A percentile compares a stretch with the other conserved stretches of the same genome.
These are phyloP conservation scores for Pseudopleuronectes americanus DNA, from an alignment of 2,797 vertebrate species.

Conservation along the genomic window DNA sequence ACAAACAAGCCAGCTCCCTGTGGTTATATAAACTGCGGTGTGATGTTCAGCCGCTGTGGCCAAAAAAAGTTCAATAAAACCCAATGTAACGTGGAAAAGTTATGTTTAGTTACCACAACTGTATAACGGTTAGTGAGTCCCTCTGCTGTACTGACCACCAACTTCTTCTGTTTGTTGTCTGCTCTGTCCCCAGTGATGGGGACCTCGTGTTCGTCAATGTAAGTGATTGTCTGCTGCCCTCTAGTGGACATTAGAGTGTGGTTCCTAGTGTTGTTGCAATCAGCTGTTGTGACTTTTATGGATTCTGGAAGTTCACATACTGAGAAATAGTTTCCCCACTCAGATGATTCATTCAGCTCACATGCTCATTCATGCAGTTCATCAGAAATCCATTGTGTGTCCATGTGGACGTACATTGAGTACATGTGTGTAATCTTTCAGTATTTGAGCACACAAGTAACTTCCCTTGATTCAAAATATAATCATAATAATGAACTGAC, in stretches of 20 bases:
- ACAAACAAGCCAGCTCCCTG: not conserved
- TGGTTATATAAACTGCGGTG: no score
- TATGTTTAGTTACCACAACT: not conserved
- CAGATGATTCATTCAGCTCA: constrained; percentile 27
- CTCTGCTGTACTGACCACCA: not conserved
- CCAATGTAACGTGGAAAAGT: no score
- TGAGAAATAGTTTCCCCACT: not conserved
- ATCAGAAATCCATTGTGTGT: not conserved
- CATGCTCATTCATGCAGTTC: not conserved
- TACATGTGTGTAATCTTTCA: not conserved
- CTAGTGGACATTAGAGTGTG: constrained; percentile 50
- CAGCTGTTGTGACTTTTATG: not conserved
- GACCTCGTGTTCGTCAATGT: not conserved
- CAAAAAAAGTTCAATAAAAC: no score
- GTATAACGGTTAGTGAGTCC: not conserved
- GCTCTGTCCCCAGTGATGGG: not conserved
- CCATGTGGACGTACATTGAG: not conserved
- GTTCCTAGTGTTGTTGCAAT: not conserved
- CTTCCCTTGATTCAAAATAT: no score
- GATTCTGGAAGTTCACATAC: constrained; percentile 21
- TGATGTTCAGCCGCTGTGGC: no score
- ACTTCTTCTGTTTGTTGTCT: constrained; percentile 1
- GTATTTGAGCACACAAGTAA: not conserved
- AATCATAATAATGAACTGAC: no score
- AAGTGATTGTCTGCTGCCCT: constrained; percentile 63